Evolutionary conservation across 2,113 vertebrate species (phyloP).

Genomic region (Rhinichthys klamathensis): DNA sequence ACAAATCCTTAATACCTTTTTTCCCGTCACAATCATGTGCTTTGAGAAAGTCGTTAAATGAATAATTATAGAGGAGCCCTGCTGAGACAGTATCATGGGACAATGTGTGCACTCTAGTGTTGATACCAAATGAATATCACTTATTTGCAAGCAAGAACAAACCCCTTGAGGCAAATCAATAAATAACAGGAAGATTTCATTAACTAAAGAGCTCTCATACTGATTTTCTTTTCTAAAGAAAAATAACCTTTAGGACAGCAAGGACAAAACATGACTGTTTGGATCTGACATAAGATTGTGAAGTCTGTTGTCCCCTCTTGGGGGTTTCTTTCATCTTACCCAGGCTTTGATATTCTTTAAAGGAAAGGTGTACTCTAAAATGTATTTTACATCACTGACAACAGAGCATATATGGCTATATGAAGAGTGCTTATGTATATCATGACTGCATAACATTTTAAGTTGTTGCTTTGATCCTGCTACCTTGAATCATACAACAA

Average conservation of each 20-base stretch:
- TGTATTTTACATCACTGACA: slow-evolving; percentile 33
- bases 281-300: slow-evolving; percentile 68
- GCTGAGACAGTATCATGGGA: slow-evolving; percentile 17
- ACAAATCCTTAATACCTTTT: neutral
- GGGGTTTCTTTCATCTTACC: slow-evolving; percentile 46
- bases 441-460: slow-evolving; percentile 10
- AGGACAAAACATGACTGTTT: slow-evolving; percentile 64
- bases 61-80: slow-evolving; percentile 30
- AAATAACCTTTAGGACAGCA: slow-evolving; percentile 65
- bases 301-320: slow-evolving; percentile 58
- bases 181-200: slow-evolving; percentile 71
- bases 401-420: slow-evolving; percentile 29
- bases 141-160: slow-evolving; percentile 67
- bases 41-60: slow-evolving; percentile 30
- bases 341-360: slow-evolving; percentile 32
- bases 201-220: slow-evolving; percentile 67
- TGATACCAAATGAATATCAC: slow-evolving; percentile 62
- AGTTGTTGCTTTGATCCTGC: slow-evolving; percentile 10
- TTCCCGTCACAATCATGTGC: slow-evolving; percentile 30
- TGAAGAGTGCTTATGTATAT: slow-evolving; percentile 18
- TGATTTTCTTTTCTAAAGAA: slow-evolving; percentile 60
- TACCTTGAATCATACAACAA: neutral
- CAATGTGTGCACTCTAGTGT: slow-evolving; percentile 57
- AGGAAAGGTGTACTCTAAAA: slow-evolving; percentile 27
- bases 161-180: slow-evolving; percentile 70